Base-by-base conservation (phyloP, 2,113 vertebrate genomes). In the Cairina moschata region DNA sequence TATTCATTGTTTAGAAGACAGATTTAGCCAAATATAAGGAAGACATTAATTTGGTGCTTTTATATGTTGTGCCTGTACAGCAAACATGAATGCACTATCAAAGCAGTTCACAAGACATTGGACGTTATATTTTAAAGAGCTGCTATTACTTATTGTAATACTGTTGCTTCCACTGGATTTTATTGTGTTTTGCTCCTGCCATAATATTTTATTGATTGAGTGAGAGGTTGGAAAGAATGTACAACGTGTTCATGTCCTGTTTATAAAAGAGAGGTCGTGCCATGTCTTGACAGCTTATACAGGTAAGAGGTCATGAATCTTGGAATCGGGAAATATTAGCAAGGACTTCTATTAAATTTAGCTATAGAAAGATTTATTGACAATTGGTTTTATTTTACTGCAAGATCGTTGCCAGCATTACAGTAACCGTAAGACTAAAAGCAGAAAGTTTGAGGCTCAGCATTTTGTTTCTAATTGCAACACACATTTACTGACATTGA, bases 211-310 rank as follows among this genome's bases (percentile, higher is more conserved):
- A 79, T 66, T 92, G 31, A 65, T 72, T 78, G 34, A 8, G 34
- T 0, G n/a, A 13, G 13, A n/a, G 7, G 6, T n/a, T 88, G 54
- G 87, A 87, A 83, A 62, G 75, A 90, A 91, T 44, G 86, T 72
- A 18, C 38, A 74, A 29, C 15, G 31, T 75, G 48, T 62, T 88
- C 48, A 92, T 66, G 83, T 92, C 36, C 62, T 96, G 5, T 91
- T 91, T 90, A 23, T 86, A 72, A 94, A 90, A 86, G 88, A 85
- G 80, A 83, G 69, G 28, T 93, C 80, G n/a, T 79, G 62, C 42
- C 9, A 3, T 75, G 73, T 90, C 88, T 78, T 86, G 79, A 93
- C 48, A 94, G 36, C 73, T 91, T 73, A n/a, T 79, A 44, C 80
- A 93, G 92, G 76, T 86, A 90, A 84, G 77, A 79, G 77, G 29